Evolutionary conservation across 92 coral and sea anemone genomes (phyloP).

Genomic region (Phenganax stokvisi): DNA sequence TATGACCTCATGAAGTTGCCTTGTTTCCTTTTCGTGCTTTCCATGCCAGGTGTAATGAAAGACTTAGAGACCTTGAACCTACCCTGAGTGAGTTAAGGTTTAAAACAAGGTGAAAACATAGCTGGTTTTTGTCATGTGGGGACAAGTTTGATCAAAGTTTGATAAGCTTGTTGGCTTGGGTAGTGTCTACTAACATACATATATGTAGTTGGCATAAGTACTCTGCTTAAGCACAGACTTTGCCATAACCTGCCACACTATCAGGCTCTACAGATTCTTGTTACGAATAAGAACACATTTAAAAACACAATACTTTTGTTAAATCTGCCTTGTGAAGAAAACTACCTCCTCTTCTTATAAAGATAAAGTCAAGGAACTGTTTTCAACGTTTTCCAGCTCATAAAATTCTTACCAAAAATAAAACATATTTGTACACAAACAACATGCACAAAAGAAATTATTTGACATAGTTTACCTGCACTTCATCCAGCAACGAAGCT

Average conservation of each 20-base stretch:
- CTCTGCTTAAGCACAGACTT: not conserved
- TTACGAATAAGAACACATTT: no score
- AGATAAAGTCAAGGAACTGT: constrained; percentile 31
- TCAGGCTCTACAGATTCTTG: constrained; percentile 7
- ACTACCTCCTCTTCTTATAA: constrained; percentile 10
- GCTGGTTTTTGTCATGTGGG: constrained; percentile 37
- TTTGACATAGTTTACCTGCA: not conserved
- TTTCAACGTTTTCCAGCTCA: not conserved
- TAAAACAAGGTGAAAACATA: constrained; percentile 35
- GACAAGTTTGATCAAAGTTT: not conserved
- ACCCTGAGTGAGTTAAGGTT: constrained; percentile 38
- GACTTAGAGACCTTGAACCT: constrained; percentile 41
- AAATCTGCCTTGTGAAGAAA: no score
- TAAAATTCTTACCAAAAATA: constrained; percentile 1
- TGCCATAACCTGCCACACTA: not conserved
- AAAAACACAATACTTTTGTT: no score
- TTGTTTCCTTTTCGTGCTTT: constrained; percentile 18
- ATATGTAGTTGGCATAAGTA: not conserved
- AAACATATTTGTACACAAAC: not conserved
- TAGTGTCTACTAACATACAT: not conserved
- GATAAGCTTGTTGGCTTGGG: not conserved
- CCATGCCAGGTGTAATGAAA: constrained; percentile 8
- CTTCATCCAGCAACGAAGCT: no score
- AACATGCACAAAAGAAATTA: not conserved
- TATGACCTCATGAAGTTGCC: not conserved